Conservation (phyloP, 2,113 vertebrate species). For the Butastur rufipennis region DNA sequence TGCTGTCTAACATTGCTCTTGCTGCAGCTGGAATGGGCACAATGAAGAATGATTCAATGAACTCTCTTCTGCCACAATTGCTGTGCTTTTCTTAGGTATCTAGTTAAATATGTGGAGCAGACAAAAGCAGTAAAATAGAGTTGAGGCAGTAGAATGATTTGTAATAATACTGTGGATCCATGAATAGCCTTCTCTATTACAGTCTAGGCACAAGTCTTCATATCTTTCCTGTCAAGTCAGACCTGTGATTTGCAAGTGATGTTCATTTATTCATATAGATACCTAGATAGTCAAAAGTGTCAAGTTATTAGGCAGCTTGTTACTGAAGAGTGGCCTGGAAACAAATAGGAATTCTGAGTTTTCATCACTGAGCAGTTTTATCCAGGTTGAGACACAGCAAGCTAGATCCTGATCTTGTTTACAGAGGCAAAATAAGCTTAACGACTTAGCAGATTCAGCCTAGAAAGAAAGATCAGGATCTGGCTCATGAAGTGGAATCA, state of each 20-base stretch:
- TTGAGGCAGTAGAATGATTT: background rate
- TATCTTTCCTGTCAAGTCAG: background rate
- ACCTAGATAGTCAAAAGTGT: background rate
- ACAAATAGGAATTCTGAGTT: background rate
- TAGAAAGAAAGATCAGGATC: background rate
- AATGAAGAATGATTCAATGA: background rate
- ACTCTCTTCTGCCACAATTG: background rate
- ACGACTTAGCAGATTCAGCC: background rate
- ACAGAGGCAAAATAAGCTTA: background rate
- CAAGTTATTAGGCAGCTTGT: background rate
- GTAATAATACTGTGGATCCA: background rate
- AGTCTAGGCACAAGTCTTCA: background rate
- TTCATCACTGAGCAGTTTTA: background rate
- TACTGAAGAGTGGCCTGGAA: background rate
- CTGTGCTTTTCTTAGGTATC: background rate
- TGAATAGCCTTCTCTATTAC: background rate
- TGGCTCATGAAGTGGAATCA: background rate
- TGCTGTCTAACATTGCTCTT: background rate
- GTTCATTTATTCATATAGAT: background rate
- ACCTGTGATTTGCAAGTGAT: background rate
- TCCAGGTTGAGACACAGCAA: background rate
- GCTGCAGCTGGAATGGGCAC: background rate
- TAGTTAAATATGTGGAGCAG: background rate
- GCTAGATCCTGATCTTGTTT: background rate
- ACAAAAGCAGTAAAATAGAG: background rate